Conservation (phyloP, 1,140 invertebrate species). For the Maconellicoccus hirsutus region DNA sequence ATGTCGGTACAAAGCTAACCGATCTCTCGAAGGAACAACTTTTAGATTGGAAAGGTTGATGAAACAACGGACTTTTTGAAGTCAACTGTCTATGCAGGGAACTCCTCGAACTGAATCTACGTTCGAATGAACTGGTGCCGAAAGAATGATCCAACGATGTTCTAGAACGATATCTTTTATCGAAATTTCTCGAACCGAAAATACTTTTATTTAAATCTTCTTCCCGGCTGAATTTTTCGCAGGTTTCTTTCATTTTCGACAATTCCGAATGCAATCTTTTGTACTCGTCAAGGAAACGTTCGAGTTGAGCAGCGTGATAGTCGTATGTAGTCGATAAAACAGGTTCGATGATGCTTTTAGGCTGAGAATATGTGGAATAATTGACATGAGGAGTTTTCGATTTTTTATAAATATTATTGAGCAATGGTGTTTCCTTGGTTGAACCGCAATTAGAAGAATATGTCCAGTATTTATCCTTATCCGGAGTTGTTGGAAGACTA, state of each 20-base stretch:
- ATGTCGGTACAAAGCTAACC: slow-evolving; percentile 30
- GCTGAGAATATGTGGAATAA: slow-evolving; percentile 11
- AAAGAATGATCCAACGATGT: slow-evolving; percentile 11
- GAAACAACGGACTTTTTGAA: slow-evolving; percentile 28
- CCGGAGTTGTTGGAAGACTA: slow-evolving; percentile 34
- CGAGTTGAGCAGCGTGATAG: slow-evolving; percentile 60
- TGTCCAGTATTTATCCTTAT: slow-evolving; percentile 28
- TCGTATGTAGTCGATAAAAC: slow-evolving; percentile 42
- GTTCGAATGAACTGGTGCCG: slow-evolving; percentile 35
- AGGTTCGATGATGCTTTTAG: slow-evolving; percentile 28
- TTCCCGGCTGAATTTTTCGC: slow-evolving; percentile 34
- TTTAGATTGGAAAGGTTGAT: slow-evolving; percentile 3
- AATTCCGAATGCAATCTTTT: slow-evolving; percentile 47
- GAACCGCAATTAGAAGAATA: background rate
- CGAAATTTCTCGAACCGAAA: slow-evolving; percentile 19
- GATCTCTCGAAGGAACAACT: slow-evolving; percentile 23
- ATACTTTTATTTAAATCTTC: slow-evolving; percentile 37
- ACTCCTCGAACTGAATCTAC: slow-evolving; percentile 32
- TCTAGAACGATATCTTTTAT: slow-evolving; percentile 33
- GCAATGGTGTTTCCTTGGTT: slow-evolving; percentile 25
- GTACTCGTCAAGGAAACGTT: slow-evolving; percentile 63
- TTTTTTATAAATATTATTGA: slow-evolving; percentile 13
- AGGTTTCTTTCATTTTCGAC: slow-evolving; percentile 61
- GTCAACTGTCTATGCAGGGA: slow-evolving; percentile 36
- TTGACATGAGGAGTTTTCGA: slow-evolving; percentile 6